These are phyloP conservation scores for Andrena bicolor DNA, from an alignment of 2,888 invertebrate species.

Conservation along the genomic window DNA sequence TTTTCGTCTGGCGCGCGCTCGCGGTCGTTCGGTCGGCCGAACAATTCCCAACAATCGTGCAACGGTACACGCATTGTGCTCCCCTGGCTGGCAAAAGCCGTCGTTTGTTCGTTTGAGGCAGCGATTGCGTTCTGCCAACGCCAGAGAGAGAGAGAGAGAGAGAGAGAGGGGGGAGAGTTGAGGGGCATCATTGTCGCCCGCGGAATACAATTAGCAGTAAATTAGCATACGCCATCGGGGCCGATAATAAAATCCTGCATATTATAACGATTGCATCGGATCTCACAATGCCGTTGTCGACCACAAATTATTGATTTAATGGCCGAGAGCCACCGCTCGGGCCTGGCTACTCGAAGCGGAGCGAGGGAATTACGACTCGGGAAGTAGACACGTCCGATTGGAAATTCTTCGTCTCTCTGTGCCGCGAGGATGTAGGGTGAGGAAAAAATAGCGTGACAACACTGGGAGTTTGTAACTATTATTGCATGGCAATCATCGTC, in stretches of 20 bases:
- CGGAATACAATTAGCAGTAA: constrained; percentile 85
- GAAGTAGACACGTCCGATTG: constrained; percentile 54
- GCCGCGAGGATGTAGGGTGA: background rate
- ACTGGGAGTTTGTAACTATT: constrained; percentile 44
- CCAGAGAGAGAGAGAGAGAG: background rate
- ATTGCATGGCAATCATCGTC: constrained; percentile 22
- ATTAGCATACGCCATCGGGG: constrained; percentile 82
- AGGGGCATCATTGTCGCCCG: constrained; percentile 82
- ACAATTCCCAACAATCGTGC: constrained; percentile 43
- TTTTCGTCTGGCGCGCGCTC: constrained; percentile 42
- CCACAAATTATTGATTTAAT: constrained; percentile 85
- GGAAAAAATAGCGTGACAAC: constrained; percentile 33
- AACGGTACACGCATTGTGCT: constrained; percentile 44
- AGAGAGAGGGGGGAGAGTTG: too few relatives aligned
- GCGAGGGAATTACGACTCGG: constrained; percentile 71
- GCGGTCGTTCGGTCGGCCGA: constrained; percentile 20
- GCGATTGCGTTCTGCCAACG: constrained; percentile 70
- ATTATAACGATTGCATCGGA: constrained; percentile 84
- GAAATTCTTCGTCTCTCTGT: constrained; percentile 57
- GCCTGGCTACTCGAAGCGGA: constrained; percentile 49
- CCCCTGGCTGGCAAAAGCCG: constrained; percentile 16
- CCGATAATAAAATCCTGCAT: constrained; percentile 84
- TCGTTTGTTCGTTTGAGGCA: constrained; percentile 64
- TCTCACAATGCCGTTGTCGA: constrained; percentile 84
- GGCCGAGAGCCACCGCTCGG: constrained; percentile 66